Evolutionary conservation across 37 sponge, comb jelly and placozoan genomes (phyloP).

Genomic region (Axinella damicornis): DNA sequence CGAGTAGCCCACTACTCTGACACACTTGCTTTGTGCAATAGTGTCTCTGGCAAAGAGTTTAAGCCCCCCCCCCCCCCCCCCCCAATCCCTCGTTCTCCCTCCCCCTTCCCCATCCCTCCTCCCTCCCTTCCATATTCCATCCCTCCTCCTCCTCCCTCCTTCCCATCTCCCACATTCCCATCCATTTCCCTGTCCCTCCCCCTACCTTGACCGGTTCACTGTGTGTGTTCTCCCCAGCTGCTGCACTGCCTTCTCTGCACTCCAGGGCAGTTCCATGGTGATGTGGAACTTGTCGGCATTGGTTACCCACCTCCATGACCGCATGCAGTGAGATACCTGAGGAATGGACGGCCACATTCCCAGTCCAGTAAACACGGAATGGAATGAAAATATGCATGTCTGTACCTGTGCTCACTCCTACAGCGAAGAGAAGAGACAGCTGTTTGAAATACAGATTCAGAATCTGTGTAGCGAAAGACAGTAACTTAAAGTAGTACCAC

Average conservation of each 20-base stretch:
- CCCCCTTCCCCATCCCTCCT: too few species aligned
- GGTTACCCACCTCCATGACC: constrained; percentile 39
- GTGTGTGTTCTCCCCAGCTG: constrained; percentile 74
- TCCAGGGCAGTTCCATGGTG: constrained; percentile 79
- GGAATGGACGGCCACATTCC: not conserved
- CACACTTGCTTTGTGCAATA: too few species aligned
- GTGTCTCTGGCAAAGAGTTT: too few species aligned
- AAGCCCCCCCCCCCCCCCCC: too few species aligned
- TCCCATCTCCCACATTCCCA: too few species aligned
- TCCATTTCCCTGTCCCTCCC: not conserved
- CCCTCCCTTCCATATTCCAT: too few species aligned
- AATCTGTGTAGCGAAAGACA: not conserved
- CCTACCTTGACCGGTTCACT: constrained; percentile 59
- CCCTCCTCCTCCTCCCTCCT: too few species aligned
- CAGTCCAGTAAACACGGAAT: not conserved
- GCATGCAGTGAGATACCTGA: constrained; percentile 67
- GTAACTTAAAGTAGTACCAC: constrained; percentile 27
- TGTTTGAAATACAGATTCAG: not conserved
- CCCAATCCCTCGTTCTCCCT: too few species aligned
- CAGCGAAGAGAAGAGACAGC: not conserved
- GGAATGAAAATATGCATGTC: not conserved
- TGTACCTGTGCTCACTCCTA: constrained; percentile 68
- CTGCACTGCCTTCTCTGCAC: constrained; percentile 80
- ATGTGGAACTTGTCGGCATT: constrained; percentile 54
- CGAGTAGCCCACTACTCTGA: too few species aligned